Evolutionary conservation across 2,888 invertebrate genomes (phyloP).

Genomic region (Eilema griseolum): DNA sequence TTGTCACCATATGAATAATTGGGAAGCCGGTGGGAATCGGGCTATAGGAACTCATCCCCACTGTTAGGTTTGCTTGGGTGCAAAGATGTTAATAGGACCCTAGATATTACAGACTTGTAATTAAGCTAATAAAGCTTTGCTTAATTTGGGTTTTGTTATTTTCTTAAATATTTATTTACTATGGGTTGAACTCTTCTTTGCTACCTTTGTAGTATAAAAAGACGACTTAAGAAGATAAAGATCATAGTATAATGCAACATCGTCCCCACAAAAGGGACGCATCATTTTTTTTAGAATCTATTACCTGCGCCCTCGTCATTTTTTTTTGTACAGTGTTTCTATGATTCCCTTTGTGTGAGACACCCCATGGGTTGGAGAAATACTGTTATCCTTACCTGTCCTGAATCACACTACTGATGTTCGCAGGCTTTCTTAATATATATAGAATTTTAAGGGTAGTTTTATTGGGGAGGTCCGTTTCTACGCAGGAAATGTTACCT

Average conservation of each 20-base stretch:
- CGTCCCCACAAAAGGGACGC: not conserved
- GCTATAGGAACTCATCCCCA: too few relatives aligned
- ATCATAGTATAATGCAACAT: not conserved
- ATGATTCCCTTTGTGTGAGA: slow-evolving; percentile 18
- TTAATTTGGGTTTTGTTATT: too few relatives aligned
- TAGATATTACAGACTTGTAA: too few relatives aligned
- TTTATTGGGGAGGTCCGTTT: slow-evolving; percentile 73
- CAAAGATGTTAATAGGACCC: too few relatives aligned
- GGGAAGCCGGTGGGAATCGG: too few relatives aligned
- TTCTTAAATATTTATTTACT: not conserved
- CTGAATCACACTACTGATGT: slow-evolving; percentile 70
- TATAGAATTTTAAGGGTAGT: slow-evolving; percentile 35
- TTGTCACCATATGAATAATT: too few relatives aligned
- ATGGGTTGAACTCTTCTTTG: not conserved
- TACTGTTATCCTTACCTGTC: slow-evolving; percentile 65
- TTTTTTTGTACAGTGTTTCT: too few relatives aligned
- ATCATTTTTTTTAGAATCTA: slow-evolving; percentile 18
- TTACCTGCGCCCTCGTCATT: slow-evolving; percentile 29
- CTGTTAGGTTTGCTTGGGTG: too few relatives aligned
- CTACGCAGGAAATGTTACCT: slow-evolving; percentile 75
- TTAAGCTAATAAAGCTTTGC: too few relatives aligned
- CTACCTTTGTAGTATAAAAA: not conserved
- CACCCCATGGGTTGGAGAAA: not conserved
- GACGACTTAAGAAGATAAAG: not conserved
- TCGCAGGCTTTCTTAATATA: slow-evolving; percentile 54